phyloP scores from a whole-genome alignment of 2,888 invertebrate species.

The Charanyca ferruginea region DNA sequence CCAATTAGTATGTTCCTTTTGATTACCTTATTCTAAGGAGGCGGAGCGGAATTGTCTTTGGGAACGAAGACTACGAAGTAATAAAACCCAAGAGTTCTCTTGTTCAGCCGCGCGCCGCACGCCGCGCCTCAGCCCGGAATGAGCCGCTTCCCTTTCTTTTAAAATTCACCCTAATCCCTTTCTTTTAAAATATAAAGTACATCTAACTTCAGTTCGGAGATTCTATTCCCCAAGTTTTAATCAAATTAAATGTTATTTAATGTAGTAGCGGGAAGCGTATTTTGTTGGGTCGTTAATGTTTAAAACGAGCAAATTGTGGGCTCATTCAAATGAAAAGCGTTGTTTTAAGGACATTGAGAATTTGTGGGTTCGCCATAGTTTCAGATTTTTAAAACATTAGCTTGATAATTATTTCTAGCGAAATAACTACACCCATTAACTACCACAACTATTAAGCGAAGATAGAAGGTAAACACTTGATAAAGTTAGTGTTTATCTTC shows the following conservation, averaged over 20 bases:
- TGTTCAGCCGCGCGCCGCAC: constrained; percentile 18
- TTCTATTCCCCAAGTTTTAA: constrained; percentile 65
- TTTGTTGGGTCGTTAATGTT: constrained; percentile 47
- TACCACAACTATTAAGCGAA: constrained; percentile 22
- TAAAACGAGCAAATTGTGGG: constrained; percentile 35
- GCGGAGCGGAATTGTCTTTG: constrained; percentile 57
- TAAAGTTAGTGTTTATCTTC: constrained; percentile 40
- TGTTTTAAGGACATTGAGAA: constrained; percentile 2
- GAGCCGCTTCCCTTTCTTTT: constrained; percentile 69
- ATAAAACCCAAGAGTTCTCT: constrained; percentile 70
- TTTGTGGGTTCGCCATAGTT: not conserved
- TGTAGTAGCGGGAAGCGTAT: constrained; percentile 32
- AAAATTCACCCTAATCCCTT: constrained; percentile 70
- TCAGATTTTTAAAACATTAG: not conserved
- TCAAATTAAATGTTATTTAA: constrained; percentile 53
- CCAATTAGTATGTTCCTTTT: constrained; percentile 53
- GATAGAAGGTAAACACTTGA: constrained; percentile 22
- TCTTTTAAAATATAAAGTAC: constrained; percentile 66
- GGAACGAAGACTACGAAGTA: constrained; percentile 67
- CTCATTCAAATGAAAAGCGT: constrained; percentile 5
- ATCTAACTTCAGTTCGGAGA: constrained; percentile 44
- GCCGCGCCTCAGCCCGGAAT: constrained; percentile 41
- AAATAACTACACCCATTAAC: not conserved
- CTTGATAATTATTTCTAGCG: not conserved
- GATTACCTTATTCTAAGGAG: constrained; percentile 58